phyloP scores from a whole-genome alignment of 1,140 invertebrate genomes.

The Aricia agestis region DNA sequence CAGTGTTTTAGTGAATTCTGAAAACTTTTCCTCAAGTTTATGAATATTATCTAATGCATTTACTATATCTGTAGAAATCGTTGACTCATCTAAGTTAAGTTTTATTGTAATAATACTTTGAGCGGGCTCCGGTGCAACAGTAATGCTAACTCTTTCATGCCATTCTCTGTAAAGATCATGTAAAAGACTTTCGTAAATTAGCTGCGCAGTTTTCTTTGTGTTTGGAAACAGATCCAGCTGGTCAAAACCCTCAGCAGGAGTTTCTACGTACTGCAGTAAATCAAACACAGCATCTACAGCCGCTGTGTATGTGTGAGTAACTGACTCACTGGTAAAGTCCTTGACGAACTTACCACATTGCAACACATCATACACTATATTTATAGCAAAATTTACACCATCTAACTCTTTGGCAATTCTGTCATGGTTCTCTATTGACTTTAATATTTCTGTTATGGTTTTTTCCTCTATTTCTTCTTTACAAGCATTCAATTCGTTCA shows the following conservation, averaged over 20 bases:
- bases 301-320: constrained; percentile 60
- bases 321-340: constrained; percentile 66
- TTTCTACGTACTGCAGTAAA: constrained; percentile 69
- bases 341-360: constrained; percentile 74
- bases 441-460: constrained; percentile 77
- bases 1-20: constrained; percentile 74
- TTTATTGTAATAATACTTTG: constrained; percentile 54
- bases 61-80: constrained; percentile 61
- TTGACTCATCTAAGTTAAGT: constrained; percentile 48
- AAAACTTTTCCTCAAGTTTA: constrained; percentile 66
- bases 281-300: constrained; percentile 72
- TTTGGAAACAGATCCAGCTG: constrained; percentile 72
- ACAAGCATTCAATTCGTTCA: constrained; percentile 71
- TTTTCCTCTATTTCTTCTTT: constrained; percentile 75
- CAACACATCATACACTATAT: constrained; percentile 73
- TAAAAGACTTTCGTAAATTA: constrained; percentile 62
- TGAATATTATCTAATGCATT: constrained; percentile 70
- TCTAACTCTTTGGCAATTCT: constrained; percentile 73
- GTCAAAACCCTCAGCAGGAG: constrained; percentile 69
- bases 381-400: constrained; percentile 71
- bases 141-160: constrained; percentile 61
- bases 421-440: constrained; percentile 76
- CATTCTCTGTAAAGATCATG: constrained; percentile 69
- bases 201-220: constrained; percentile 57
- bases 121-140: constrained; percentile 33